Evolutionary conservation across 2,888 invertebrate genomes (phyloP).

Genomic region (Petrophora chlorosata): DNA sequence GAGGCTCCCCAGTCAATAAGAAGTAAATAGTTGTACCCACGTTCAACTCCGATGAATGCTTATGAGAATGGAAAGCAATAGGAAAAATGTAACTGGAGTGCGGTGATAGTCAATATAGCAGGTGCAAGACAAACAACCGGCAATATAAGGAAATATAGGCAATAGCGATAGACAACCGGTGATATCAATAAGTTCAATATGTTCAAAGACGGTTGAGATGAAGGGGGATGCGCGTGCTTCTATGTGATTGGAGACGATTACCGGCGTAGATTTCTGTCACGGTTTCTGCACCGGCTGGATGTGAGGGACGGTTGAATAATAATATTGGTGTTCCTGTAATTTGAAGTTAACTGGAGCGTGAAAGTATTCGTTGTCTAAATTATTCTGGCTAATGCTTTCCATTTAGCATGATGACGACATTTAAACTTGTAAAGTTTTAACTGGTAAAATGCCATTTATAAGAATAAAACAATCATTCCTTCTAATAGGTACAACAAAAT

Average conservation of each 20-base stretch:
- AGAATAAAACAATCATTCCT: too few relatives aligned
- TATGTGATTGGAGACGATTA: constrained; percentile 60
- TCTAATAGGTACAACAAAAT: too few relatives aligned
- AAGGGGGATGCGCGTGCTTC: constrained; percentile 58
- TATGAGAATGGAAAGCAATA: constrained; percentile 55
- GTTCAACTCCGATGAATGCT: constrained; percentile 55
- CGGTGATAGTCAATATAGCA: constrained; percentile 59
- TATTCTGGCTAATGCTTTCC: too few relatives aligned
- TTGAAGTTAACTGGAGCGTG: too few relatives aligned
- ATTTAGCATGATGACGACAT: too few relatives aligned
- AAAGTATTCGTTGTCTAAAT: too few relatives aligned
- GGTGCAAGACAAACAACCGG: constrained; percentile 70
- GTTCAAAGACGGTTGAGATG: constrained; percentile 52
- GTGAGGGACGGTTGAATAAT: constrained; percentile 18
- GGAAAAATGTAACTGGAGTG: constrained; percentile 55
- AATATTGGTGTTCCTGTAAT: too few relatives aligned
- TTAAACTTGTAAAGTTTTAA: too few relatives aligned
- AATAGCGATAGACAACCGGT: constrained; percentile 52
- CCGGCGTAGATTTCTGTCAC: constrained; percentile 49
- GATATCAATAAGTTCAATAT: constrained; percentile 63
- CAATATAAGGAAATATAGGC: constrained; percentile 62
- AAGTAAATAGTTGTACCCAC: constrained; percentile 58
- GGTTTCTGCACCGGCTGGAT: constrained; percentile 5
- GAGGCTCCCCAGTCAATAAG: constrained; percentile 50
- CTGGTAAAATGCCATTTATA: too few relatives aligned